Percentiles rank a stretch among this genome's conserved stretches.
These are phyloP conservation scores for Otocyon megalotis DNA, from an alignment of 2,113 vertebrate genomes.

Conservation along the genomic window DNA sequence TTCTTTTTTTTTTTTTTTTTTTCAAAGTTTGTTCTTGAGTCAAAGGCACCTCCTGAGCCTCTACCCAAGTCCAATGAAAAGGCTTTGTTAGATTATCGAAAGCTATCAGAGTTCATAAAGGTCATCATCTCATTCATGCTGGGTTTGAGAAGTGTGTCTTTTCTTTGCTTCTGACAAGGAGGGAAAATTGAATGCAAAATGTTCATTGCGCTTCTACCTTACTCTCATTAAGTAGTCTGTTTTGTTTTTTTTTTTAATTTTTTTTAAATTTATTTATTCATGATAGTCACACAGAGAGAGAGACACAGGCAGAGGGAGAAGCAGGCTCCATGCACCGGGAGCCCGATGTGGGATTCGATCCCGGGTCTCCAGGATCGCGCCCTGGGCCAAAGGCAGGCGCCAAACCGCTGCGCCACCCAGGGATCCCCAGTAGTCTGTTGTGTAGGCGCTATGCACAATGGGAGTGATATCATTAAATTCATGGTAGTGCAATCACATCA, in stretches of 20 bases:
- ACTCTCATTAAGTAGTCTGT: not conserved
- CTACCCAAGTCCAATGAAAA: slow-evolving; percentile 55
- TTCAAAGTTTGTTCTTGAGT: slow-evolving; percentile 67
- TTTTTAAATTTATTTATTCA: too few relatives aligned
- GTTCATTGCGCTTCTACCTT: not conserved
- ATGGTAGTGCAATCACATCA: not conserved
- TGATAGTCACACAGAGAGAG: too few relatives aligned
- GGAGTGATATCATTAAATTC: not conserved
- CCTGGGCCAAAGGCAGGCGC: too few relatives aligned
- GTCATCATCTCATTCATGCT: not conserved
- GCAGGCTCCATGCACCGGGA: too few relatives aligned
- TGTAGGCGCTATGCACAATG: not conserved
- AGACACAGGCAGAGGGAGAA: too few relatives aligned
- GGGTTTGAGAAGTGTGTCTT: not conserved
- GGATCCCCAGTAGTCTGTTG: too few relatives aligned
- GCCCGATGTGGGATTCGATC: too few relatives aligned
- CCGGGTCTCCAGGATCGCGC: too few relatives aligned
- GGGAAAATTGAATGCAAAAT: not conserved
- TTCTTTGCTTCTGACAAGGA: not conserved
- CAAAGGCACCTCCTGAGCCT: not conserved
- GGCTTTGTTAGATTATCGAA: slow-evolving; percentile 67
- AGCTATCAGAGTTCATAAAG: slow-evolving; percentile 59
- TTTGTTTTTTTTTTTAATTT: too few relatives aligned
- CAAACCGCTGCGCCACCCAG: too few relatives aligned
- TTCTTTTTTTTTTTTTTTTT: too few relatives aligned